Conservation (phyloP, 2,797 vertebrate genomes). For the Spinus olivaceus region DNA sequence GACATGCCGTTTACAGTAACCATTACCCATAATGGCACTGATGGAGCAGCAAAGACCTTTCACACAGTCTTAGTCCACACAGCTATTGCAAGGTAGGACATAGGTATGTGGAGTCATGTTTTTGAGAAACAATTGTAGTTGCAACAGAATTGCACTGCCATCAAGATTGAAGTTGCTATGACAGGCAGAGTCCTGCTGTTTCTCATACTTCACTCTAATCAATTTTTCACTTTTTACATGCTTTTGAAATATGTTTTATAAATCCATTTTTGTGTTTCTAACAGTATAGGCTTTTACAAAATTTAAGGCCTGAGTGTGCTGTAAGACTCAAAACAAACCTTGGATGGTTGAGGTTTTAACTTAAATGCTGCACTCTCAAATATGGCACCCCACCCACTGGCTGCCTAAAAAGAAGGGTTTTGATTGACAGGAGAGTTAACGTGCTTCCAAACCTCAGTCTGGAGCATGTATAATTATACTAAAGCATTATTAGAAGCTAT, state of each 20-base stretch:
- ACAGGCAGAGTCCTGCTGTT: slow-evolving; percentile 13
- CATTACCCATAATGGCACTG: not conserved
- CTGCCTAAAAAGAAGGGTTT: not conserved
- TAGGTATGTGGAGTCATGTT: not conserved
- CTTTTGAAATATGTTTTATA: not conserved
- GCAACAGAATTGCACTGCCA: not conserved
- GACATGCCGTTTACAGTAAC: not conserved
- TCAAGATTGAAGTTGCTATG: not conserved
- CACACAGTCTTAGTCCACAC: not conserved
- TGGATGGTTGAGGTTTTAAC: not conserved
- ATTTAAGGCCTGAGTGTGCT: not conserved
- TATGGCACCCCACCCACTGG: not conserved
- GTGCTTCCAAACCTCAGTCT: slow-evolving; percentile 15
- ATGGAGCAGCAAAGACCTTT: not conserved
- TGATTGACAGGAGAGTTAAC: not conserved
- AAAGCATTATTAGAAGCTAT: not conserved
- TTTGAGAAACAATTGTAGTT: not conserved
- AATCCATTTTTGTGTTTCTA: not conserved
- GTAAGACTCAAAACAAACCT: not conserved
- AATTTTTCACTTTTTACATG: not conserved
- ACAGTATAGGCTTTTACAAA: not conserved
- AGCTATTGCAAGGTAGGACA: not conserved
- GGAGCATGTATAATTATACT: slow-evolving; percentile 6
- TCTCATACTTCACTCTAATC: not conserved
- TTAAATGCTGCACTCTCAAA: not conserved